Conservation (phyloP, 2,888 invertebrate species). For the Melanchra persicariae region DNA sequence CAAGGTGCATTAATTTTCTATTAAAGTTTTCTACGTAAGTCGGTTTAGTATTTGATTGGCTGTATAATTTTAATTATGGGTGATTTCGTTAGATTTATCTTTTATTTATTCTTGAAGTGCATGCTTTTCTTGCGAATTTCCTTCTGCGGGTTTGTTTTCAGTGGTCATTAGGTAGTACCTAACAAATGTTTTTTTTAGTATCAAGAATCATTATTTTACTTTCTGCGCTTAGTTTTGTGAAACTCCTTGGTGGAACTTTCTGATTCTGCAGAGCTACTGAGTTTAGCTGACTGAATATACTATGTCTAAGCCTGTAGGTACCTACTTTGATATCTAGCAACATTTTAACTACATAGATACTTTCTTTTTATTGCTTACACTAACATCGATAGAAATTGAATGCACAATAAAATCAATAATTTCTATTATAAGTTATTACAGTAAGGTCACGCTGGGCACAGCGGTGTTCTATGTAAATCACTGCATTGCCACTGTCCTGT, state of each 20-base stretch:
- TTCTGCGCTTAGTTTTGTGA: background rate
- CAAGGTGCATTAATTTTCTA: conserved; percentile 73
- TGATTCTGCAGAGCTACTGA: background rate
- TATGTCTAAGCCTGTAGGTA: background rate
- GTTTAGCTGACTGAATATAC: background rate
- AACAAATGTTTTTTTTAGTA: background rate
- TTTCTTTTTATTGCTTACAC: conserved; percentile 45
- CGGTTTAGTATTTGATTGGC: conserved; percentile 54
- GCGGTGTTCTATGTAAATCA: conserved; percentile 80
- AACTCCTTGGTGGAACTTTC: background rate
- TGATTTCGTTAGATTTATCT: conserved; percentile 40
- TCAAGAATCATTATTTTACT: background rate
- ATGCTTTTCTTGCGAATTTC: conserved; percentile 16
- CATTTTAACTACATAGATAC: conserved; percentile 13
- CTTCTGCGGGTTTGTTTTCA: conserved; percentile 9
- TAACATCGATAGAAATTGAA: conserved; percentile 49
- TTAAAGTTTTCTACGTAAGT: conserved; percentile 59
- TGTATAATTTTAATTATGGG: conserved; percentile 38
- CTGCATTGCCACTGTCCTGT: conserved; percentile 70
- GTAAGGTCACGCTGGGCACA: conserved; percentile 75
- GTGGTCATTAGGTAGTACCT: background rate
- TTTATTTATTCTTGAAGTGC: conserved; percentile 11
- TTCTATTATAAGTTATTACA: conserved; percentile 71
- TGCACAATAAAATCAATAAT: conserved; percentile 64
- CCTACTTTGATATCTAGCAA: conserved; percentile 7